phyloP scores from a whole-genome alignment of 2,797 vertebrate species.

The Rhinichthys osculus region DNA sequence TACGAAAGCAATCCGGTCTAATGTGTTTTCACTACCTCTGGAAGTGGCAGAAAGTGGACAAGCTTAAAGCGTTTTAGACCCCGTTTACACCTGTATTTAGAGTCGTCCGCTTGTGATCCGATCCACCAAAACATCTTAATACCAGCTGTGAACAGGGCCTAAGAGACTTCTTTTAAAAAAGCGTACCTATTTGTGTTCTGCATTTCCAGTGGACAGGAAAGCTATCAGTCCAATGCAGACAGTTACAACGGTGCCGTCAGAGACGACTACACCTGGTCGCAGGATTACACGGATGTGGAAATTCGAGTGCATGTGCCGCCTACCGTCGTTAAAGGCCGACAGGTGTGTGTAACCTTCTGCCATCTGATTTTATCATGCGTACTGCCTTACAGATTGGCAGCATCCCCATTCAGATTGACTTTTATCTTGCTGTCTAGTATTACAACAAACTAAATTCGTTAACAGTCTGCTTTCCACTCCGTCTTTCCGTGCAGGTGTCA shows the following conservation, averaged over 20 bases:
- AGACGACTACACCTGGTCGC: constrained; percentile 95
- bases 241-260: constrained; percentile 95
- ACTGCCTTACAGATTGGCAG: background rate
- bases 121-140: too few relatives aligned
- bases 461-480: background rate
- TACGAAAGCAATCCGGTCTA: too few relatives aligned
- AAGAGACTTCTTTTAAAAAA: background rate
- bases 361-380: background rate
- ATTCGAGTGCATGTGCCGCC: constrained; percentile 89
- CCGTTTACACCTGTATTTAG: too few relatives aligned
- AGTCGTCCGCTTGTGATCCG: too few relatives aligned
- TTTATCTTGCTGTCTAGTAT: background rate
- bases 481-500: constrained; percentile 79
- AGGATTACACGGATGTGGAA: constrained; percentile 95
- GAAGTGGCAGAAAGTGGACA: too few relatives aligned
- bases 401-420: background rate
- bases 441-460: background rate
- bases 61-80: too few relatives aligned
- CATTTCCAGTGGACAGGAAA: constrained; percentile 77
- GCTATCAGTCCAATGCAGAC: constrained; percentile 86
- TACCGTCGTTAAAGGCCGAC: constrained; percentile 87
- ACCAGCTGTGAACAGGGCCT: too few relatives aligned
- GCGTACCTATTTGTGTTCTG: background rate
- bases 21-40: too few relatives aligned
- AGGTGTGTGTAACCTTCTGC: constrained; percentile 78